Evolutionary conservation across 2,113 vertebrate species (phyloP).

Genomic region (Mustelus asterias): DNA sequence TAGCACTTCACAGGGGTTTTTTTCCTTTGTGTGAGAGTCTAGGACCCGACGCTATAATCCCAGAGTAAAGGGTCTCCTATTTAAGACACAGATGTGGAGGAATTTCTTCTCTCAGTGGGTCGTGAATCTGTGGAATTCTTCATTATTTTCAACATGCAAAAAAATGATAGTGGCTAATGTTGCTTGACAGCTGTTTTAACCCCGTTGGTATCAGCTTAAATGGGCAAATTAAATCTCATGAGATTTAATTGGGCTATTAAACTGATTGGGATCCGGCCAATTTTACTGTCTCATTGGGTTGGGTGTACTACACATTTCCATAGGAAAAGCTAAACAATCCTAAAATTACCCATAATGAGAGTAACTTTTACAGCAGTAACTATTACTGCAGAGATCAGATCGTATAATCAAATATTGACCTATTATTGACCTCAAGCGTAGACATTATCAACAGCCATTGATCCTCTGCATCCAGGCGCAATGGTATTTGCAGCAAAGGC

Average conservation of each 20-base stretch:
- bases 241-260: not conserved
- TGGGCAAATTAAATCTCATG: not conserved
- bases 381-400: not conserved
- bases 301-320: conserved; percentile 7
- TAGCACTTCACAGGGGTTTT: not conserved
- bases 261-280: not conserved
- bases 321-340: not conserved
- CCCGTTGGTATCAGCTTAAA: not conserved
- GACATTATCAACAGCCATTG: not conserved
- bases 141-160: not conserved
- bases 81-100: too few species aligned
- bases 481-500: not conserved
- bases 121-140: too few species aligned
- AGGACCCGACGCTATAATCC: too few species aligned
- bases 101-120: too few species aligned
- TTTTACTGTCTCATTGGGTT: not conserved
- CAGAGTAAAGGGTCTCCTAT: too few species aligned
- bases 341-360: not conserved
- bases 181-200: not conserved
- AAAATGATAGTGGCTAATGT: not conserved
- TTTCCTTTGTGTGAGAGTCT: too few species aligned
- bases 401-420: not conserved
- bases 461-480: too few species aligned
- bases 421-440: not conserved
- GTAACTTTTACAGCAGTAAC: not conserved